These are phyloP conservation scores for Sepiola atlantica DNA, from an alignment of 2,888 invertebrate genomes.

Conservation along the genomic window DNA sequence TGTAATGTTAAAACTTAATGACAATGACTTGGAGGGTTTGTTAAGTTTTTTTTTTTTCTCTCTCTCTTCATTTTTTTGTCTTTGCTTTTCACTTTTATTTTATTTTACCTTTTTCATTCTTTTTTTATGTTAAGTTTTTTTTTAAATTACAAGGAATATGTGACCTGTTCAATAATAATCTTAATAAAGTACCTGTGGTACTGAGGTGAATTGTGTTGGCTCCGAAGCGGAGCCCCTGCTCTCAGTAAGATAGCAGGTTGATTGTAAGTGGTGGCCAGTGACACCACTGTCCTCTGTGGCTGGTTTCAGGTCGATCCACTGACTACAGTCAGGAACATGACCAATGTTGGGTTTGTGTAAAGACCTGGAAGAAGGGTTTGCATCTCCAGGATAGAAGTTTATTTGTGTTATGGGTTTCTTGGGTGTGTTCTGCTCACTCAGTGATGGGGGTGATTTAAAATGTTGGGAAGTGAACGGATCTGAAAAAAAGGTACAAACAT, in stretches of 20 bases:
- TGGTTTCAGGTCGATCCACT: slow-evolving; percentile 13
- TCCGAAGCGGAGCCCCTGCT: not conserved
- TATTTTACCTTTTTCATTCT: too few relatives aligned
- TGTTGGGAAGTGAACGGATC: slow-evolving; percentile 10
- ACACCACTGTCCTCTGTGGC: slow-evolving; percentile 20
- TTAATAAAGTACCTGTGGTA: slow-evolving; percentile 13
- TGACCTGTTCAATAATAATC: slow-evolving; percentile 32
- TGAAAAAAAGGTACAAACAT: not conserved
- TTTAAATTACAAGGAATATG: slow-evolving; percentile 4
- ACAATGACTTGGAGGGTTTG: slow-evolving; percentile 32
- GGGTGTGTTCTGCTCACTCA: slow-evolving; percentile 4
- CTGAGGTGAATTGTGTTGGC: not conserved
- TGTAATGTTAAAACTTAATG: not conserved
- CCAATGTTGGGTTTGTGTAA: slow-evolving; percentile 32
- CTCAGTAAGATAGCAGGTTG: slow-evolving; percentile 5
- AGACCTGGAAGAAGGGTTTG: slow-evolving; percentile 32
- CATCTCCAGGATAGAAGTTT: slow-evolving; percentile 20
- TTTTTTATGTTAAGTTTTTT: not conserved
- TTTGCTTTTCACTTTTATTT: not conserved
- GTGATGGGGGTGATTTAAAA: slow-evolving; percentile 32
- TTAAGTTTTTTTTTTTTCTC: not conserved
- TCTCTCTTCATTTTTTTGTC: not conserved
- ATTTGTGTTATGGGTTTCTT: slow-evolving; percentile 32
- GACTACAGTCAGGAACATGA: not conserved
- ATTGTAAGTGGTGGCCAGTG: not conserved